Base-by-base conservation (phyloP, 2,113 vertebrate species). In the Rhinichthys klamathensis region DNA sequence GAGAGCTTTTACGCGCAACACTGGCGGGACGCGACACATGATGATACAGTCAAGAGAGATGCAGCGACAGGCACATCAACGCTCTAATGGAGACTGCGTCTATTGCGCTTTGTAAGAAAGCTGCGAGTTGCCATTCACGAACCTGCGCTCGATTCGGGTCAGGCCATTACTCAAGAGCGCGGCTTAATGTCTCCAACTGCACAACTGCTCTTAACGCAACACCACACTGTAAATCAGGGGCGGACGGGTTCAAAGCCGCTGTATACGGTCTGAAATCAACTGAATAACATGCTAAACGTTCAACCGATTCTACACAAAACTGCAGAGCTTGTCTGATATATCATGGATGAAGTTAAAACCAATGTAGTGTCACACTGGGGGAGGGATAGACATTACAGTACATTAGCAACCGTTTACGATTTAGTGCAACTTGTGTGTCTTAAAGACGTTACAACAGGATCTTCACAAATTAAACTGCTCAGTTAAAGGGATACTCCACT, bases 31-130 rank as follows among this genome's bases (percentile, higher is more conserved):
- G 18, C 54, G 54, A 56, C 69, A 25, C 76, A 61, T 9, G 21
- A 79, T 41, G 21, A 18, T 61, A 79, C 32, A 79, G 56, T 41
- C 69, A 11, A 38, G 67, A 70, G 67, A 70, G 67, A 70, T 23
- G 67, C 65, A 21, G 51, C 51, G 18, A 8, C 51, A 56, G 51
- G 51, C 58, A 60, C 23, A 60, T 60, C 9, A 60, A 3, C 9
- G 10, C 58, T 72, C 69, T 72, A 72, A 41, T 72, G 35, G 10
- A 1, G 35, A n/a, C 35, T 12, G 67, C 67, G 21, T 70, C 67
- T 12, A 12, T 41, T 25, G 56, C 23, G 70, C 41, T 74, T 74
- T 0, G 72, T 49, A 23, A 75, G 74, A 76, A 76, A 51, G 73
- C 49, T 0, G 15, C 0, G 18, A 70, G 67, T 6, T 70, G 67